phyloP scores from a whole-genome alignment of 37 sponge, comb jelly and placozoan species.

The Crambe crambe region DNA sequence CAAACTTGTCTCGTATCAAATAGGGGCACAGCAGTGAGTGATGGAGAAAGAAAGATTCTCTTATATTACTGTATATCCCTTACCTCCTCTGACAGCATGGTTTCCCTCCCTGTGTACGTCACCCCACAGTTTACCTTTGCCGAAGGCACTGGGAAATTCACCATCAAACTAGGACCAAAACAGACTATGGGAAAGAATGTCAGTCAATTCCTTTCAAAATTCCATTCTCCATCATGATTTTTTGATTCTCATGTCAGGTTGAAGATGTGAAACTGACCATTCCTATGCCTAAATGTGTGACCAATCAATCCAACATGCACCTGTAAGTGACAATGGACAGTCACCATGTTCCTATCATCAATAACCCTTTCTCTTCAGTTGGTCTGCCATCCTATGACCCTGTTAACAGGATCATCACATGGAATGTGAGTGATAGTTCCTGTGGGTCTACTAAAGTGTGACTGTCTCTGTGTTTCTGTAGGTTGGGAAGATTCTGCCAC shows the following conservation, averaged over 20 bases:
- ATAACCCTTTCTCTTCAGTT: slow-evolving; percentile 15
- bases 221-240: neutral
- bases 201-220: slow-evolving; percentile 27
- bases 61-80: neutral
- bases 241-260: slow-evolving; percentile 44
- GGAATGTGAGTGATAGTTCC: slow-evolving; percentile 76
- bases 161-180: slow-evolving; percentile 89
- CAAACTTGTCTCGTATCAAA: slow-evolving; percentile 80
- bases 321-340: slow-evolving; percentile 32
- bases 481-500: slow-evolving; percentile 67
- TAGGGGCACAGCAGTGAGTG: slow-evolving; percentile 62
- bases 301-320: slow-evolving; percentile 70
- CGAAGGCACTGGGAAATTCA: slow-evolving; percentile 78
- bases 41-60: neutral
- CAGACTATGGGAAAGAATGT: slow-evolving; percentile 90
- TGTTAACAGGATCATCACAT: slow-evolving; percentile 67
- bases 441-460: neutral
- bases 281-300: slow-evolving; percentile 88
- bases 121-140: slow-evolving; percentile 72
- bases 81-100: slow-evolving; percentile 38
- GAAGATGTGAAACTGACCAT: slow-evolving; percentile 90
- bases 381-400: slow-evolving; percentile 90
- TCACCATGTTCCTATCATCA: too few species aligned
- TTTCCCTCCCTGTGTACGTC: slow-evolving; percentile 86
- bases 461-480: neutral